Evolutionary conservation across 37 sponge, comb jelly and placozoan genomes (phyloP).

Genomic region (Hormiphora californensis): DNA sequence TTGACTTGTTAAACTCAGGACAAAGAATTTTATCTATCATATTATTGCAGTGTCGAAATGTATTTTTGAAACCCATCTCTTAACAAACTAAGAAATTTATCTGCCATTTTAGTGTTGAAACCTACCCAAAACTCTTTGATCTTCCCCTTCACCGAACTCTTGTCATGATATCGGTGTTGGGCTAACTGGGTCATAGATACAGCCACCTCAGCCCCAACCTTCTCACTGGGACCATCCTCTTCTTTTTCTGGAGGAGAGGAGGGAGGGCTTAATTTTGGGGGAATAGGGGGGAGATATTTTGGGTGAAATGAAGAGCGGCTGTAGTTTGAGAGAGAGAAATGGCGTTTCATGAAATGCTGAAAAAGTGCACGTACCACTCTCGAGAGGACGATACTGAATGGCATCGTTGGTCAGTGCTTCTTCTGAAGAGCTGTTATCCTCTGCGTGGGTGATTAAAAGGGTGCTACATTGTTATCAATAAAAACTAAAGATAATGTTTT

Average conservation of each 20-base stretch:
- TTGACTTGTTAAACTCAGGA: too few relatives aligned
- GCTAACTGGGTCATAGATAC: neutral
- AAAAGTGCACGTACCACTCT: conserved; percentile 9
- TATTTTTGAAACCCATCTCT: too few relatives aligned
- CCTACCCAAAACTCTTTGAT: conserved; percentile 9
- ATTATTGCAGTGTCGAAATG: too few relatives aligned
- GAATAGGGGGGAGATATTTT: neutral
- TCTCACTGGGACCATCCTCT: neutral
- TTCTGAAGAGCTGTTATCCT: conserved; percentile 18
- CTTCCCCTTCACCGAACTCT: neutral
- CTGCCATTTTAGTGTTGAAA: too few relatives aligned
- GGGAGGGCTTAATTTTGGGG: neutral
- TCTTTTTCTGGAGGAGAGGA: neutral
- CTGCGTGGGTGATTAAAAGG: neutral
- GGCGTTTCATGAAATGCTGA: too few relatives aligned
- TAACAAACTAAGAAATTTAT: too few relatives aligned
- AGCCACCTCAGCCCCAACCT: neutral
- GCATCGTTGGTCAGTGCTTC: neutral
- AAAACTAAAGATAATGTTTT: too few relatives aligned
- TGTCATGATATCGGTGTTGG: conserved; percentile 14
- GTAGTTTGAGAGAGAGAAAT: too few relatives aligned
- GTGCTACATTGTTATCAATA: neutral
- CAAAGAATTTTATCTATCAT: too few relatives aligned
- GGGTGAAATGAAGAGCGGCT: neutral
- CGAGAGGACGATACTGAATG: neutral